These are phyloP conservation scores for Ancistrus triradiatus DNA, from an alignment of 2,113 vertebrate genomes.

Conservation along the genomic window DNA sequence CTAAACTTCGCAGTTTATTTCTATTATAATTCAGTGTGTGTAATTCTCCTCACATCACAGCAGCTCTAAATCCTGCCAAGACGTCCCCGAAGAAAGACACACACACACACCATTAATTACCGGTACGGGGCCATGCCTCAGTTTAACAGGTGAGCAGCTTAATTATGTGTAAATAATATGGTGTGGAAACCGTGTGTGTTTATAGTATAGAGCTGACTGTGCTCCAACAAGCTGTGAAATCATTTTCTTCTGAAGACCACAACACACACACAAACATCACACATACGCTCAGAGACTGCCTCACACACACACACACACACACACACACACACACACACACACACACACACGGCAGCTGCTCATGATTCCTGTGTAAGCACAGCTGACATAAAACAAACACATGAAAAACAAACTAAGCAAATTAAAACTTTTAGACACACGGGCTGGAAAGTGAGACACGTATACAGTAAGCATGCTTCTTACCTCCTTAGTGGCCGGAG, in stretches of 20 bases:
- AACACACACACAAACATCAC: background rate
- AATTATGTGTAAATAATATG: background rate
- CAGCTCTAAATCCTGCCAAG: too few species aligned
- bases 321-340: too few species aligned
- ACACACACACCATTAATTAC: too few species aligned
- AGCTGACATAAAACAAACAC: background rate
- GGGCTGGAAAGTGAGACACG: background rate
- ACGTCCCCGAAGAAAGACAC: too few species aligned
- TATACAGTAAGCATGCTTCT: background rate
- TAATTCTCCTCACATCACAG: too few species aligned
- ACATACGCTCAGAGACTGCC: background rate
- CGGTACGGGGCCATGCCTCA: background rate
- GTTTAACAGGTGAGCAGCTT: background rate
- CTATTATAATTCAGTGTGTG: too few species aligned
- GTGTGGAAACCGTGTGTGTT: background rate
- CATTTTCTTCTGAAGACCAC: too few species aligned
- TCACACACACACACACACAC: too few species aligned
- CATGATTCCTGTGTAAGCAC: background rate
- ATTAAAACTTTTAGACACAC: too few species aligned
- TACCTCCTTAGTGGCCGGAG: constrained; percentile 17
- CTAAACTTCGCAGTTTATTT: too few species aligned
- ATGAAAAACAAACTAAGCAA: background rate
- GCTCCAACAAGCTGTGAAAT: background rate
- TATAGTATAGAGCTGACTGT: background rate
- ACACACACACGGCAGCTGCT: too few species aligned